Conservation (phyloP, 2,888 invertebrate species). For the Yponomeuta cagnagella region DNA sequence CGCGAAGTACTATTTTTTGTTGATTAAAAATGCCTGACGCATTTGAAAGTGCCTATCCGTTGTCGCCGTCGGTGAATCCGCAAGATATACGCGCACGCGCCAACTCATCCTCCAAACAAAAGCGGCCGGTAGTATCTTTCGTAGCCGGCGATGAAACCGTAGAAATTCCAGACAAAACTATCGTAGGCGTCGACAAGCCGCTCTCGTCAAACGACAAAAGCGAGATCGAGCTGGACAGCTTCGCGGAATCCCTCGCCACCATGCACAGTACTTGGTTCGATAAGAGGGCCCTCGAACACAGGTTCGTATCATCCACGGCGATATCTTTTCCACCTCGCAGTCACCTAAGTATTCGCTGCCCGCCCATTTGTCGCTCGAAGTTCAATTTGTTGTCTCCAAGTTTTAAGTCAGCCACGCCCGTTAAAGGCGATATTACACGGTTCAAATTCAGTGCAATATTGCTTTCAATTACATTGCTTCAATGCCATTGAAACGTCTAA, state of each 20-base stretch:
- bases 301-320: conserved; percentile 44
- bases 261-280: conserved; percentile 73
- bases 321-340: not conserved
- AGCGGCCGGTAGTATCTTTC: conserved; percentile 55
- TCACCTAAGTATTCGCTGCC: not conserved
- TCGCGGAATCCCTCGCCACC: conserved; percentile 66
- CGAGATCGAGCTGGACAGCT: conserved; percentile 73
- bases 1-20: conserved; percentile 16
- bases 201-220: conserved; percentile 51
- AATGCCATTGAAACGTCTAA: too few species aligned
- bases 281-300: conserved; percentile 75
- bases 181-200: conserved; percentile 57
- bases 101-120: conserved; percentile 67
- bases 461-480: too few species aligned
- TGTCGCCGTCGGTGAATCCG: conserved; percentile 63
- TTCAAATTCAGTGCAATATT: too few species aligned
- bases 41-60: conserved; percentile 70
- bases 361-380: not conserved
- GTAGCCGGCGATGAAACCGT: conserved; percentile 58
- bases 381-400: not conserved
- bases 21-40: conserved; percentile 69
- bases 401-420: not conserved
- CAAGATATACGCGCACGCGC: conserved; percentile 76
- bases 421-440: not conserved
- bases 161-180: conserved; percentile 65